phyloP scores from a whole-genome alignment of 2,113 vertebrate genomes.

The Pomatostomus ruficeps region DNA sequence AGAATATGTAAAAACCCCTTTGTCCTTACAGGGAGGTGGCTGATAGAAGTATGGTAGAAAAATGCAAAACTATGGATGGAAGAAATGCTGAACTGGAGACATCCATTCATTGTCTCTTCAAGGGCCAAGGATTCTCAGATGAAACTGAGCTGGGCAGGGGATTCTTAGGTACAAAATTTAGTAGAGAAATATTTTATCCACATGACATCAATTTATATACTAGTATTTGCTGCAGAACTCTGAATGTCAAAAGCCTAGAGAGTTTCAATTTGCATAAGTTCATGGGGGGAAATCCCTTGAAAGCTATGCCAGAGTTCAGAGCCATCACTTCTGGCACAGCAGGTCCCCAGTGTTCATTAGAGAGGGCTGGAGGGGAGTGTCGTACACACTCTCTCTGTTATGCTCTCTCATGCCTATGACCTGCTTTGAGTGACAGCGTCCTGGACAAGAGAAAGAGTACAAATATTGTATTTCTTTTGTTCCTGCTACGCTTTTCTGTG shows the following conservation, averaged over 20 bases:
- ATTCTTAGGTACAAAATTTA: background rate
- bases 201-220: background rate
- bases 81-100: background rate
- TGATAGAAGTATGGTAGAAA: background rate
- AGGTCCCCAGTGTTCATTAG: background rate
- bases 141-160: rapidly evolving
- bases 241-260: background rate
- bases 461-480: background rate
- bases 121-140: background rate
- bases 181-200: background rate
- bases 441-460: rapidly evolving
- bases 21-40: background rate
- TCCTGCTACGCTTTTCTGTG: background rate
- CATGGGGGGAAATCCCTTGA: background rate
- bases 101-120: background rate
- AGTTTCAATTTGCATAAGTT: background rate
- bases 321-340: background rate
- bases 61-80: background rate
- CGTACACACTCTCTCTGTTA: background rate
- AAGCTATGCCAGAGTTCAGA: background rate
- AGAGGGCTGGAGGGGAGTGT: background rate
- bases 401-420: background rate
- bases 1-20: background rate
- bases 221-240: background rate
- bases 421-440: background rate